These are phyloP conservation scores for Epinotia bilunana DNA, from an alignment of 2,888 invertebrate genomes.

Conservation along the genomic window DNA sequence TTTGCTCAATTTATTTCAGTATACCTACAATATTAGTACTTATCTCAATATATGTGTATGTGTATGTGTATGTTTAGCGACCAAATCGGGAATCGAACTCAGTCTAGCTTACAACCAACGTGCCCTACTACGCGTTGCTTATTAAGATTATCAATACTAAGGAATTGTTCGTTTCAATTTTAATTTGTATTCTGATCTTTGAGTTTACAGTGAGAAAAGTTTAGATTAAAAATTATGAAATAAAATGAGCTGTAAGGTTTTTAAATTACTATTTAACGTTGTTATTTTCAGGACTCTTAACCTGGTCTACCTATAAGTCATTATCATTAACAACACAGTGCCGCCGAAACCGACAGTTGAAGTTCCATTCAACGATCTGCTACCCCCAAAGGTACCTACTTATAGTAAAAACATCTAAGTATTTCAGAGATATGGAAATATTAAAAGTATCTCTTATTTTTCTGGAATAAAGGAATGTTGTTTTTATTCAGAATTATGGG, in stretches of 20 bases:
- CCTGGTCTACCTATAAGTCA: background rate
- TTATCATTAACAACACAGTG: background rate
- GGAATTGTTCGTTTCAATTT: too few species aligned
- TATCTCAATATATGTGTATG: too few species aligned
- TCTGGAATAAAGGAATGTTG: background rate
- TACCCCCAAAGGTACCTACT: slow-evolving; percentile 46
- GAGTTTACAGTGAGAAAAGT: too few species aligned
- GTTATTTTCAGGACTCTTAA: background rate
- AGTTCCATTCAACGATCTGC: slow-evolving; percentile 50
- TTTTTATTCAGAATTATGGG: background rate
- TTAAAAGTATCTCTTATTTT: background rate
- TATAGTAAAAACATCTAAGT: background rate
- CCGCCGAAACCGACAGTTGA: background rate
- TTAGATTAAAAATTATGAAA: too few species aligned
- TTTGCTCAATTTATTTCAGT: background rate
- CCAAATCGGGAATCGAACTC: background rate
- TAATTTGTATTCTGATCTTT: too few species aligned
- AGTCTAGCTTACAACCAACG: background rate
- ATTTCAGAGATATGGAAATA: background rate
- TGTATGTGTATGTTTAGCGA: too few species aligned
- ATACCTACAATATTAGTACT: too few species aligned
- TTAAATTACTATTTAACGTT: background rate
- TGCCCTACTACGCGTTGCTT: too few species aligned
- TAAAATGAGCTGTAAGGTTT: too few species aligned
- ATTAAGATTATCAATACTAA: too few species aligned